These are phyloP conservation scores for Toxostoma redivivum DNA, from an alignment of 2,113 vertebrate species.

Conservation along the genomic window DNA sequence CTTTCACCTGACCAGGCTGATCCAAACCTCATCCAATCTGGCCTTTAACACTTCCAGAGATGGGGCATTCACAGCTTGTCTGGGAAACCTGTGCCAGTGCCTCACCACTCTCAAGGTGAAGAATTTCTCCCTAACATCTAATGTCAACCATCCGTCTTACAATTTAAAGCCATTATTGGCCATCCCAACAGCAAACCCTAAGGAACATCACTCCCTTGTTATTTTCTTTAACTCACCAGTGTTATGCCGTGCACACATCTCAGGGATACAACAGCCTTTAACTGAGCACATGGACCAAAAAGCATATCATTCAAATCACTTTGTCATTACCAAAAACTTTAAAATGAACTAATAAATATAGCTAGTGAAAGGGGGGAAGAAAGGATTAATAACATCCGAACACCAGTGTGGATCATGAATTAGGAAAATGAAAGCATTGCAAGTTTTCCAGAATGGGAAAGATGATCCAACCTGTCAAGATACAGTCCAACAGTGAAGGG, in stretches of 20 bases:
- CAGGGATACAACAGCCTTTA: not conserved
- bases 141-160: not conserved
- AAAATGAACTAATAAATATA: not conserved
- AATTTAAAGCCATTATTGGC: not conserved
- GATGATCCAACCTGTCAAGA: not conserved
- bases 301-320: not conserved
- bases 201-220: not conserved
- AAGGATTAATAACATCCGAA: not conserved
- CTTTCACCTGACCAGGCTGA: not conserved
- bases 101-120: not conserved
- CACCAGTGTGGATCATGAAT: not conserved
- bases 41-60: not conserved
- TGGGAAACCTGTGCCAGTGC: not conserved
- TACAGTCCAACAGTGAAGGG: not conserved
- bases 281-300: not conserved
- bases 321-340: not conserved
- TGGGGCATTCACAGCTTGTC: not conserved
- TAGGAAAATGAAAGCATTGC: not conserved
- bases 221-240: not conserved
- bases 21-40: not conserved
- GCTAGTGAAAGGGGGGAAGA: not conserved
- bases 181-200: not conserved
- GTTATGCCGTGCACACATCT: not conserved
- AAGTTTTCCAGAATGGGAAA: not conserved
- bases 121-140: not conserved